Percentiles rank a stretch among this genome's conserved stretches.
These are phyloP conservation scores for Megathymus violae DNA, from an alignment of 1,140 invertebrate species.

Conservation along the genomic window DNA sequence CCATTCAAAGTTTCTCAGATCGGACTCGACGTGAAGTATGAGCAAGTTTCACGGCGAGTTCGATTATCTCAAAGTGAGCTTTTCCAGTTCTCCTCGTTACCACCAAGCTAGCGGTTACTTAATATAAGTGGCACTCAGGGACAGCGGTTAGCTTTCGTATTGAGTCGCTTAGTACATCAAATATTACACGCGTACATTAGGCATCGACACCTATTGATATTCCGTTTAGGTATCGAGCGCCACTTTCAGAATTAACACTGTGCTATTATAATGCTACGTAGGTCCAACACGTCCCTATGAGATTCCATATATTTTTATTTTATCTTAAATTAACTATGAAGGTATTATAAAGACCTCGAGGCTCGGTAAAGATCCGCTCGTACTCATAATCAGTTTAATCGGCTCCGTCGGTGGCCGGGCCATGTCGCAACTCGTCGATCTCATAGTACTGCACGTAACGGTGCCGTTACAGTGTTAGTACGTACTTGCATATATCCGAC, in stretches of 20 bases:
- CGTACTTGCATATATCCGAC: too few species aligned
- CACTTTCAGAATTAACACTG: slow-evolving; percentile 1
- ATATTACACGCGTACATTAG: slow-evolving; percentile 29
- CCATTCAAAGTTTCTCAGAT: slow-evolving; percentile 9
- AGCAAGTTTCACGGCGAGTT: slow-evolving; percentile 38
- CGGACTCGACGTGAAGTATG: slow-evolving; percentile 11
- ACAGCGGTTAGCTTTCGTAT: slow-evolving; percentile 42
- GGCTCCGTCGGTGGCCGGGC: too few species aligned
- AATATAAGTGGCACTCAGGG: slow-evolving; percentile 60
- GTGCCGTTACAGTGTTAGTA: too few species aligned
- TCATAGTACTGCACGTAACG: too few species aligned
- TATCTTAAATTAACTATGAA: too few species aligned
- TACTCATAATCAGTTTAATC: too few species aligned
- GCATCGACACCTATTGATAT: slow-evolving; percentile 24
- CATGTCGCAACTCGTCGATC: too few species aligned
- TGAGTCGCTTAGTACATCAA: slow-evolving; percentile 26
- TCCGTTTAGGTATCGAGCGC: slow-evolving; percentile 13
- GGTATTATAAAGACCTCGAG: too few species aligned
- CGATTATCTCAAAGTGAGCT: slow-evolving; percentile 46
- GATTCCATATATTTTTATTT: too few species aligned
- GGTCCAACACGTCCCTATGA: too few species aligned
- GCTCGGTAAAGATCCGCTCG: too few species aligned
- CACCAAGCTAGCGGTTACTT: slow-evolving; percentile 56
- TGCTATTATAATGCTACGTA: slow-evolving; percentile 13
- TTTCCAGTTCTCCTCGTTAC: slow-evolving; percentile 46